Percentiles rank a stretch among this genome's conserved stretches.
Conservation (phyloP, 1,140 invertebrate genomes). For the Scaptomyza hsui region DNA sequence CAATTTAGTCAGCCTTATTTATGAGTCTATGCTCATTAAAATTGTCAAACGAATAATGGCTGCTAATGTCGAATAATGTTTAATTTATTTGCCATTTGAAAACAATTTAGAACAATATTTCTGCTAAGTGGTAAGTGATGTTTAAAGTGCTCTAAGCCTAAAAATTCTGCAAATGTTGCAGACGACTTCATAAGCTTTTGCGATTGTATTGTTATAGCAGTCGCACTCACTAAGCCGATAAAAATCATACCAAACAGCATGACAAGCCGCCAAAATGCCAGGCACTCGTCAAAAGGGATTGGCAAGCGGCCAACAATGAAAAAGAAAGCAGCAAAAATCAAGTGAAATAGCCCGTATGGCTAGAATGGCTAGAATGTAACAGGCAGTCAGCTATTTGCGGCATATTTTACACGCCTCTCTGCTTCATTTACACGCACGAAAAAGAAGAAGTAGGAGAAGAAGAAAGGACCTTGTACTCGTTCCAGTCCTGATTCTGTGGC, state of each 20-base stretch:
- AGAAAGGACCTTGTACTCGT: conserved; percentile 14
- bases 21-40: conserved; percentile 5
- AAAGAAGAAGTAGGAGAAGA: conserved; percentile 13
- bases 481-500: conserved; percentile 17
- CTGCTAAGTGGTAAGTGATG: neutral
- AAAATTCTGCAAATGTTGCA: neutral
- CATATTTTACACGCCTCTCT: conserved; percentile 75
- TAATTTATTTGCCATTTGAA: neutral
- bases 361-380: conserved; percentile 38
- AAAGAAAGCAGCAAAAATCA: conserved; percentile 5
- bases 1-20: conserved; percentile 1
- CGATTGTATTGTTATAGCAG: conserved; percentile 21
- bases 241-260: conserved; percentile 64
- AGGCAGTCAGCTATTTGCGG: conserved; percentile 68
- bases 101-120: neutral
- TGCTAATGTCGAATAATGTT: neutral
- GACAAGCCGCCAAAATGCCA: conserved; percentile 70
- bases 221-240: conserved; percentile 51
- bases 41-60: neutral
- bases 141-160: neutral
- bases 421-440: conserved; percentile 74
- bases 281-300: conserved; percentile 66
- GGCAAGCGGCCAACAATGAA: conserved; percentile 38
- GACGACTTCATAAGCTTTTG: neutral
- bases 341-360: conserved; percentile 16